Evolutionary conservation across 2,797 vertebrate species (phyloP).

Genomic region (Sebastes dallii): DNA sequence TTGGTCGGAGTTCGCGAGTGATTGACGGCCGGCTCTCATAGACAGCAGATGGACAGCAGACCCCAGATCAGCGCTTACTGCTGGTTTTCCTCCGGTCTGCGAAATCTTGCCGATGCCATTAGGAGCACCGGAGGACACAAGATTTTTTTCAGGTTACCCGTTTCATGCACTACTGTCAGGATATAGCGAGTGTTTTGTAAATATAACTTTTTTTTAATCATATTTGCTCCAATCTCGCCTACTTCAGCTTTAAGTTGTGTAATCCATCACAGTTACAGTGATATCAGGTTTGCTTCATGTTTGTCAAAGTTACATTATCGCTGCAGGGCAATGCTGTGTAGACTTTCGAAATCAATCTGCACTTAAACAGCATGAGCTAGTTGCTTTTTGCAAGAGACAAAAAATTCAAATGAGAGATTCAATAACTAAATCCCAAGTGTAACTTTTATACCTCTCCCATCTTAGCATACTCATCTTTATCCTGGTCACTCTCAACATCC

Average conservation of each 20-base stretch:
- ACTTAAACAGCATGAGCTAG: not conserved
- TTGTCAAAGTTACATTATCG: not conserved
- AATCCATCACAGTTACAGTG: not conserved
- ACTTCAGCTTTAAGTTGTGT: not conserved
- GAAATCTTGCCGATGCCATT: too few relatives aligned
- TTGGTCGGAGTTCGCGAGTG: too few relatives aligned
- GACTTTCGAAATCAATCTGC: not conserved
- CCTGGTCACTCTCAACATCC: not conserved
- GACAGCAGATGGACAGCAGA: too few relatives aligned
- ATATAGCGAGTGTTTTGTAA: accelerated
- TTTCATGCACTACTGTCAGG: too few relatives aligned
- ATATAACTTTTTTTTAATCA: too few relatives aligned
- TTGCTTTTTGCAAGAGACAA: not conserved
- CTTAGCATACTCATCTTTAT: not conserved
- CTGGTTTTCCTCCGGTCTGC: accelerated
- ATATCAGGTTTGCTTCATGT: not conserved
- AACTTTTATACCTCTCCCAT: not conserved
- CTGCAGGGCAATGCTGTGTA: not conserved
- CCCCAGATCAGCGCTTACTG: too few relatives aligned
- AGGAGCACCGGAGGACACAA: too few relatives aligned
- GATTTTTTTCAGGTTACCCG: too few relatives aligned
- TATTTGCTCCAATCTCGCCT: too few relatives aligned
- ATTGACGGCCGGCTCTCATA: too few relatives aligned
- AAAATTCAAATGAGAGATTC: not conserved
- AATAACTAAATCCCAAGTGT: not conserved